phyloP scores from a whole-genome alignment of 1,140 invertebrate species.

The Coptotermes formosanus region DNA sequence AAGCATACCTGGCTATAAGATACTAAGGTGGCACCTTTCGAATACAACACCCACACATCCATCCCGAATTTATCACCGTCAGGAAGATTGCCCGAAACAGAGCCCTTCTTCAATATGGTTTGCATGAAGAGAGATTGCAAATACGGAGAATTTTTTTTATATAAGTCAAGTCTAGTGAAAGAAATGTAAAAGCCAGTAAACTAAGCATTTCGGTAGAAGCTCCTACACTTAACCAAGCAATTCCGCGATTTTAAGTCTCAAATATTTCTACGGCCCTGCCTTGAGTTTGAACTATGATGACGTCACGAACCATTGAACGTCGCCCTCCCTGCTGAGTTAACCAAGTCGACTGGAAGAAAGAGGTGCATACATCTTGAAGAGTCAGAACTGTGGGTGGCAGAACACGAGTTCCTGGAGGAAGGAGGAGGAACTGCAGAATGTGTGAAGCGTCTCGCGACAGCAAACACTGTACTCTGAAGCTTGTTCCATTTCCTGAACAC shows the following conservation, averaged over 20 bases:
- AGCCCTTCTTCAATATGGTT: too few relatives aligned
- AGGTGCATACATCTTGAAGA: constrained; percentile 10
- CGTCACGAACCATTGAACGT: not conserved
- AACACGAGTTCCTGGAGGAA: not conserved
- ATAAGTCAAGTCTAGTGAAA: not conserved
- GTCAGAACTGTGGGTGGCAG: too few relatives aligned
- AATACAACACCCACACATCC: too few relatives aligned
- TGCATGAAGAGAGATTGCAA: not conserved
- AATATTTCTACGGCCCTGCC: not conserved
- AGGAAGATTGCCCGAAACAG: too few relatives aligned
- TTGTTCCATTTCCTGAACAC: too few relatives aligned
- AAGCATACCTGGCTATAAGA: too few relatives aligned
- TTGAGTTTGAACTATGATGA: not conserved
- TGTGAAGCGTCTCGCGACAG: not conserved
- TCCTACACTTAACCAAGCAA: not conserved
- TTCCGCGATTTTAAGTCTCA: too few relatives aligned
- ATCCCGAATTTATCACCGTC: too few relatives aligned
- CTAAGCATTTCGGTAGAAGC: not conserved
- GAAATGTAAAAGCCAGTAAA: not conserved
- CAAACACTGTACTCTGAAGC: too few relatives aligned
- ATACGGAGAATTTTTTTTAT: too few relatives aligned
- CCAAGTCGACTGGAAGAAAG: not conserved
- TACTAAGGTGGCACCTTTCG: too few relatives aligned
- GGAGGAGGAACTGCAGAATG: not conserved
- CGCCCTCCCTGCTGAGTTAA: not conserved